These are phyloP conservation scores for Belonocnema kinseyi DNA, from an alignment of 1,140 invertebrate genomes.

Conservation along the genomic window DNA sequence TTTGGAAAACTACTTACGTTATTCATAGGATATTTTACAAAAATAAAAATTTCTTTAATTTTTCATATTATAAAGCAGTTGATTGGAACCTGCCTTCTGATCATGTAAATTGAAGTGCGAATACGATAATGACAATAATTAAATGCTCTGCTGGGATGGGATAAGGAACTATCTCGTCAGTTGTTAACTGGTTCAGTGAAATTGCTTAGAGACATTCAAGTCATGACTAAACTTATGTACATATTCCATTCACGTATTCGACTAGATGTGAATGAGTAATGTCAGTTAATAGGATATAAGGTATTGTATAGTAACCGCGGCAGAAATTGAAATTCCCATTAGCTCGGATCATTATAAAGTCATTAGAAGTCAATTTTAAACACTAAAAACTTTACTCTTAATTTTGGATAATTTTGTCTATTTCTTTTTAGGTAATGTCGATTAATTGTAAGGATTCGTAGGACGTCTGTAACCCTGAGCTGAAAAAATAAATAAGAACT, in stretches of 20 bases:
- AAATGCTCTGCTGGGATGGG: not conserved
- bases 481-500: no score
- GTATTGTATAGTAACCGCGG: not conserved
- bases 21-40: no score
- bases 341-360: constrained; percentile 6
- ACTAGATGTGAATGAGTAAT: constrained; percentile 1
- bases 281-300: not conserved
- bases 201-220: constrained; percentile 24
- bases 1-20: no score
- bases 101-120: not conserved
- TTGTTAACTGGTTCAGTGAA: constrained; percentile 27
- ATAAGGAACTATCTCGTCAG: not conserved
- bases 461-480: no score
- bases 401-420: not conserved
- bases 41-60: not conserved
- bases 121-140: constrained; percentile 26
- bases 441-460: no score
- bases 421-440: no score
- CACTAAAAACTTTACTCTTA: not conserved
- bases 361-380: not conserved
- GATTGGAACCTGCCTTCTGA: not conserved
- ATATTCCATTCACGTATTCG: constrained; percentile 17
- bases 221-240: not conserved
- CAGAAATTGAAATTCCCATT: not conserved
- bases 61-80: not conserved